Conservation (phyloP, 2,797 vertebrate species). For the Perodicticus potto region DNA sequence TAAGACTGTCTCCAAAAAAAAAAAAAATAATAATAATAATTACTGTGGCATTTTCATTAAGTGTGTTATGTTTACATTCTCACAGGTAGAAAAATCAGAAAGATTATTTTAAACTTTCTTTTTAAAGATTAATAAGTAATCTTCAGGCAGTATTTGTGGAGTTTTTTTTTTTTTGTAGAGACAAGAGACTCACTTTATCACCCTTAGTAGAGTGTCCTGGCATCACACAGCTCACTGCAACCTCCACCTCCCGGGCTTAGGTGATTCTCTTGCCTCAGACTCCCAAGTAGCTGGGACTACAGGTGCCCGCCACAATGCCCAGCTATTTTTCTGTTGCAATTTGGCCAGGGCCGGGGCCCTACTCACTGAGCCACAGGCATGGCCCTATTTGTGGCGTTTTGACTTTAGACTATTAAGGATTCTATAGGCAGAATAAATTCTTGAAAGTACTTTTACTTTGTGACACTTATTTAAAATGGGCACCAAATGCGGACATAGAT, state of each 20-base stretch:
- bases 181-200: no score
- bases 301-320: no score
- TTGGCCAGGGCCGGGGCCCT: no score
- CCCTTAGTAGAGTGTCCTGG: no score
- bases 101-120: neutral
- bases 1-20: no score
- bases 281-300: no score
- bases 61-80: neutral
- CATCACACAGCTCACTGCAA: no score
- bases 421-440: slow-evolving; percentile 10
- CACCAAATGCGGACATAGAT: neutral
- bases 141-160: neutral
- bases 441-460: slow-evolving; percentile 11
- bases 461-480: neutral
- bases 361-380: no score
- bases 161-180: neutral
- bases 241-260: no score
- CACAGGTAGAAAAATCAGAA: neutral
- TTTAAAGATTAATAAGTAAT: neutral
- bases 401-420: slow-evolving; percentile 18
- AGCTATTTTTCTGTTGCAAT: no score
- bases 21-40: neutral
- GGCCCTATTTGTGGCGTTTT: no score
- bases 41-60: neutral
- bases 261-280: no score